Evolutionary conservation across 2,797 vertebrate species (phyloP), one percentile per base, ranked within the genome.

Genomic region (Notolepis coatsorum): DNA sequence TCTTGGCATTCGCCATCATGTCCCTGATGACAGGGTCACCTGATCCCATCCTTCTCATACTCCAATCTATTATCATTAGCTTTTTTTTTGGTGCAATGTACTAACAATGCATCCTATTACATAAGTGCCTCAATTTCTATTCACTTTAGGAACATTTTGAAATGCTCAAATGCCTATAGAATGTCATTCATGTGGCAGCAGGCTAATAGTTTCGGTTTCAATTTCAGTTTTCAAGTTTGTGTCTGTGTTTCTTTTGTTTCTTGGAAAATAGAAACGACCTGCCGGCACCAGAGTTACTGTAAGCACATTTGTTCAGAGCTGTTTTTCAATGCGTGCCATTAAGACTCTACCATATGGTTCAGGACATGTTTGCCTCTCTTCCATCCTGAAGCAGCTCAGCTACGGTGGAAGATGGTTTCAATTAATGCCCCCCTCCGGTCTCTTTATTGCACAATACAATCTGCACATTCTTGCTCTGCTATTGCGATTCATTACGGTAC

Each of bases 371-470:
- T 75, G 68, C 73, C 68, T 86, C 68, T 77, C 74, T 81, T 79
- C 71, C 27, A 10, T 77, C 78, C 74, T 62, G 24, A 71, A 82
- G 74, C 79, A 2, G 30, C 61, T 78, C 54, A 73, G 67, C 81
- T 74, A 62, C 77, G 79, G 56, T 54, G 75, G 75, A 84, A 81
- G 78, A 90, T 92, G 90, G 81, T 91, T 91, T 88, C 85, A 89
- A 85, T 92, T 84, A 91, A 92, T 89, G 81, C 68, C 85, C 86
- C 85, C 84, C 80, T 74, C 53, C 68, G 70, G 76, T 82, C 73
- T 84, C 68, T 87, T 86, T 79, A 88, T 86, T 85, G 83, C 82
- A 88, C 83, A 88, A 82, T 82, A 70, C 73, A 83, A 78, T 81
- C 71, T 84, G 83, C 56, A 64, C 65, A 88, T 89, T 90, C 82